Percentiles rank a stretch among this genome's conserved stretches.
Conservation (phyloP, 2,888 invertebrate species). For the Acanthoscelides obtectus region DNA sequence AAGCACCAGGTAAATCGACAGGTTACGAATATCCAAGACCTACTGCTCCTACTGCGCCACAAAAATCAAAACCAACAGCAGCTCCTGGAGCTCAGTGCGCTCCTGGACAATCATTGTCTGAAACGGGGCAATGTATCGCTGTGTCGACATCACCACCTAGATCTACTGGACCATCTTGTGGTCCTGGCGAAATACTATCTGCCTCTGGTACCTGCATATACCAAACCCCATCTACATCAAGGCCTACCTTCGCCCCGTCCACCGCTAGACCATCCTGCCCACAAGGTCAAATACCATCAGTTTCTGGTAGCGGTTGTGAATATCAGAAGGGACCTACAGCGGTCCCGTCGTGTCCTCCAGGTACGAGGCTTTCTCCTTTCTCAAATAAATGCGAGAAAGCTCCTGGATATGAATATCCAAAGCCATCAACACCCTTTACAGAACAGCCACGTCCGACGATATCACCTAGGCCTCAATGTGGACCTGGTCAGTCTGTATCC, state of each 20-base stretch:
- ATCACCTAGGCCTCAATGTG: slow-evolving; percentile 10
- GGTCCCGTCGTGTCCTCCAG: neutral
- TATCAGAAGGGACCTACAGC: neutral
- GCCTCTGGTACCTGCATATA: slow-evolving; percentile 21
- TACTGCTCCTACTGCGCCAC: neutral
- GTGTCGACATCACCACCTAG: slow-evolving; percentile 9
- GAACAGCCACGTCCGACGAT: slow-evolving; percentile 9
- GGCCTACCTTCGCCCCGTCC: neutral
- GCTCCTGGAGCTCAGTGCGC: slow-evolving; percentile 1
- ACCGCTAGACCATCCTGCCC: slow-evolving; percentile 13
- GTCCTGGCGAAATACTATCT: slow-evolving; percentile 8
- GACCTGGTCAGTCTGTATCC: slow-evolving; percentile 21
- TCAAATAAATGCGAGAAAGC: slow-evolving; percentile 7
- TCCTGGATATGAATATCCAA: slow-evolving; percentile 15
- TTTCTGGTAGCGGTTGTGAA: slow-evolving; percentile 9
- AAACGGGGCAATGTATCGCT: slow-evolving; percentile 15
- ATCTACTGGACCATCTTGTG: slow-evolving; percentile 3
- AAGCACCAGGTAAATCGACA: neutral
- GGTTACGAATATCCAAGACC: neutral
- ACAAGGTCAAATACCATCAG: slow-evolving; percentile 7
- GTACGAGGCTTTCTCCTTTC: neutral
- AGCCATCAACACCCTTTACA: neutral
- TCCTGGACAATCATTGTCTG: slow-evolving; percentile 10
- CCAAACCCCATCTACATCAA: neutral
- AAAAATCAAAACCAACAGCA: neutral